Base-by-base conservation (phyloP, 1,140 invertebrate genomes). In the Dysdera silvatica region DNA sequence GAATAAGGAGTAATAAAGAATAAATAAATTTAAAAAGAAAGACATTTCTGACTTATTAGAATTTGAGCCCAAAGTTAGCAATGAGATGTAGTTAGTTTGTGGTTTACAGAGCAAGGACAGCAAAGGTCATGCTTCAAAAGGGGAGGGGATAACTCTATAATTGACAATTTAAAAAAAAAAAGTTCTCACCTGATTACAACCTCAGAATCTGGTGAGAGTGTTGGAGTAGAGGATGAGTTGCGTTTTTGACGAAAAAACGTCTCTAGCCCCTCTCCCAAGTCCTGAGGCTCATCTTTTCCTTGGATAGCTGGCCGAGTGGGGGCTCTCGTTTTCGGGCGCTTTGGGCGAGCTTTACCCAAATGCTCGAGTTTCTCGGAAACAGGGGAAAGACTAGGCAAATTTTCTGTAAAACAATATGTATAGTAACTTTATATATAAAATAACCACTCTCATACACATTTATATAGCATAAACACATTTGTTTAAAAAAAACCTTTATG, bases 271-370 rank as follows among this genome's bases (percentile, higher is more conserved):
- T 73, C 69, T 18, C 71, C 72, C 35, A 74, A 65, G 48, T 74
- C 71, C 28, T 72, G 69, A 43, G 71, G 71, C 26, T 71, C 69
- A 35, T 70, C 69, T 61, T 82, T 80, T 1, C 79, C 76, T 72
- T 80, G 76, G 26, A 87, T 70, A 72, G 85, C 83, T 4, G 88
- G 87, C 57, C 88, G 79, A 1, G 87, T 85, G 0, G 89, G 88
- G 2, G 89, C 88, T 72, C 88, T 81, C 35, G 88, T 92, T 79
- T 94, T 93, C 2, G 84, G 83, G 67, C 88, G 79, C 61, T 85
- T 80, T 0, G 88, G 88, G 32, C 81, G 81, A 70, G 81, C 77
- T 75, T 74, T 91, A 32, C 88, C 88, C 52, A 92, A 79, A 77
- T 92, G 89, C 69, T 88, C 86, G 49, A 89, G 72, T 68, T 86